phyloP scores from a whole-genome alignment of 2,888 invertebrate genomes.

The Chymomyza procnemis region DNA sequence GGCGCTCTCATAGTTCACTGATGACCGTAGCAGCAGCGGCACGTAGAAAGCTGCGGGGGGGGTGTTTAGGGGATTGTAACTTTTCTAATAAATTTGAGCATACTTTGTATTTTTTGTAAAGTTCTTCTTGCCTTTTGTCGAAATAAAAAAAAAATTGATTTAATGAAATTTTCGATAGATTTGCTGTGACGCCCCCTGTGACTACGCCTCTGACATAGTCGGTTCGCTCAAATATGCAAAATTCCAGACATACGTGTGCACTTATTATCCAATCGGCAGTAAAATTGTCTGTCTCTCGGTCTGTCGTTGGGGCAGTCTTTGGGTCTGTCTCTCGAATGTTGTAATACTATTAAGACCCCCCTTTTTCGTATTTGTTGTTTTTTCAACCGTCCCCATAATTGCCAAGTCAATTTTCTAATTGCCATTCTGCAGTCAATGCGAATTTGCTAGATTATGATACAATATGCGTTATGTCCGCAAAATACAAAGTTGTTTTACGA shows the following conservation, averaged over 20 bases:
- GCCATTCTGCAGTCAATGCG: neutral
- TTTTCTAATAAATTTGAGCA: no score
- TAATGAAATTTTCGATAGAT: no score
- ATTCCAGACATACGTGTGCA: neutral
- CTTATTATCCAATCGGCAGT: neutral
- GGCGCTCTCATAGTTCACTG: neutral
- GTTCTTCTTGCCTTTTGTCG: no score
- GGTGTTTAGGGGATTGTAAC: no score
- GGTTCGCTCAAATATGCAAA: neutral
- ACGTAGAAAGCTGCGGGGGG: neutral
- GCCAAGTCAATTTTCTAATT: neutral
- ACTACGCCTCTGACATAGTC: neutral
- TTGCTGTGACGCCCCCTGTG: no score
- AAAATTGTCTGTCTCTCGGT: neutral
- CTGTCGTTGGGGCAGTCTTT: neutral
- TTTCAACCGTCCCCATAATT: neutral
- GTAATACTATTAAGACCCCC: neutral
- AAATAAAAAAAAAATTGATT: no score
- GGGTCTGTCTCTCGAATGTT: neutral
- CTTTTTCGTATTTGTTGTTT: neutral
- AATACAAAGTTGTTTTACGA: neutral
- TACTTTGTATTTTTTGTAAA: no score
- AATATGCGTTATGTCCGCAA: neutral
- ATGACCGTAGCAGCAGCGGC: neutral
- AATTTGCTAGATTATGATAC: neutral